These are phyloP conservation scores for Pterocles orientalis DNA, from an alignment of 2,113 vertebrate genomes.

Conservation along the genomic window DNA sequence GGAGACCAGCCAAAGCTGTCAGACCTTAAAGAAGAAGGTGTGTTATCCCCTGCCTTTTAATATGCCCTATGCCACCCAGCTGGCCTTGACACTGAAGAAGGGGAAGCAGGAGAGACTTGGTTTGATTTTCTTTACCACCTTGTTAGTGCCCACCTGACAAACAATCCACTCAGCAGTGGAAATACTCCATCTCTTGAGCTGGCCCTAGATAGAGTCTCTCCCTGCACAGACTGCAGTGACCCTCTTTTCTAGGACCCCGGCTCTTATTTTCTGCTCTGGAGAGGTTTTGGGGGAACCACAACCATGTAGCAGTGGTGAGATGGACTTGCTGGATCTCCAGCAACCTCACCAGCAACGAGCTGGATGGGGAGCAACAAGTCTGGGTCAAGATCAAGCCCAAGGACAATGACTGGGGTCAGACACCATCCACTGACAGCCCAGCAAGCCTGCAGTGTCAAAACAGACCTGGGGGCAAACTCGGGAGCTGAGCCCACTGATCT, in stretches of 20 bases:
- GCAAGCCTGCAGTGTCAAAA: background rate
- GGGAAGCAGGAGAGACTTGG: background rate
- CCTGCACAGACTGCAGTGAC: background rate
- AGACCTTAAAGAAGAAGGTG: background rate
- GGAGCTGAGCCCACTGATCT: background rate
- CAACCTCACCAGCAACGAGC: background rate
- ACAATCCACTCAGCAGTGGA: background rate
- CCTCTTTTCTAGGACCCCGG: background rate
- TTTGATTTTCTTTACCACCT: background rate
- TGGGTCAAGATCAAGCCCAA: background rate
- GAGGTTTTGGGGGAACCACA: background rate
- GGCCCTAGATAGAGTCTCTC: fast-evolving
- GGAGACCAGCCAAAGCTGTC: background rate
- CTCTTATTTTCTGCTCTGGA: background rate
- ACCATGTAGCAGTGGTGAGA: background rate
- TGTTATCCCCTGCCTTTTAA: background rate
- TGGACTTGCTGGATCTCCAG: background rate
- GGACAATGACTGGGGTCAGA: fast-evolving
- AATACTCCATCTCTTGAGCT: background rate
- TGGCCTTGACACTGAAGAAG: background rate
- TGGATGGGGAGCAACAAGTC: background rate
- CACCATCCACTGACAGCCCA: fast-evolving
- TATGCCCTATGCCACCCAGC: background rate
- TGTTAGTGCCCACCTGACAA: fast-evolving
- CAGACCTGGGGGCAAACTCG: background rate